Evolutionary conservation across 2,888 invertebrate genomes (phyloP), one percentile per base, ranked within the genome.

Genomic region (Ceramica pisi): DNA sequence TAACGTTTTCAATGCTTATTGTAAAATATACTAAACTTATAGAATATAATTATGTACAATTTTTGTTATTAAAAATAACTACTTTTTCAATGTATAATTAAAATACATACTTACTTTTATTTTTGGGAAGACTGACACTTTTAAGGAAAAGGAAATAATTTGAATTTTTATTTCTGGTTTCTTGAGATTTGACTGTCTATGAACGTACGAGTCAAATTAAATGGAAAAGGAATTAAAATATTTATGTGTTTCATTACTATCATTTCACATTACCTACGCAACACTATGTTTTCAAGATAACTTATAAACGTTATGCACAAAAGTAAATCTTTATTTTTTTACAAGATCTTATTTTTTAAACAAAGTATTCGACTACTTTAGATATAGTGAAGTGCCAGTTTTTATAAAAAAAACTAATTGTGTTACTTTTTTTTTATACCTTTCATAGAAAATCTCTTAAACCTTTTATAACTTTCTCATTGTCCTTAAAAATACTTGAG

Each of bases 1-100:
- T 60, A 6, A 12, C 31, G 26, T 64, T 51, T 61, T 67, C 57
- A 67, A 71, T 62, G 53, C 61, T 67, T 67, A 51, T 46, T 64
- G 44, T 56, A 68, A 72, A 55, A 59, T 67, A 53, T 21, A 38
- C 6, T 23, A 71, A 80, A 66, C 64, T 83, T 76, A 80, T 44
- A 51, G 38, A 53, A 41, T 74, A 83, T 83, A 85, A 85, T 82
- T 67, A 80, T 86, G 75, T 80, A 83, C 85, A 82, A 51, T n/a
- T 61, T 71, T 67, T 62, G 75, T 73, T 69, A 67, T 80, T 46
- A 77, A 69, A 73, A 70, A 74, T 74, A 77, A 78, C 71, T 80
- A 78, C 64, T 70, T 79, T 71, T 71, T 63, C n/a, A 53, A 70
- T 72, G 75, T 78, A 79, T 75, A 61, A 72, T 65, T 48, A 62